Conservation (phyloP, 2,113 vertebrate genomes). For the Phrynosoma blainvillii region DNA sequence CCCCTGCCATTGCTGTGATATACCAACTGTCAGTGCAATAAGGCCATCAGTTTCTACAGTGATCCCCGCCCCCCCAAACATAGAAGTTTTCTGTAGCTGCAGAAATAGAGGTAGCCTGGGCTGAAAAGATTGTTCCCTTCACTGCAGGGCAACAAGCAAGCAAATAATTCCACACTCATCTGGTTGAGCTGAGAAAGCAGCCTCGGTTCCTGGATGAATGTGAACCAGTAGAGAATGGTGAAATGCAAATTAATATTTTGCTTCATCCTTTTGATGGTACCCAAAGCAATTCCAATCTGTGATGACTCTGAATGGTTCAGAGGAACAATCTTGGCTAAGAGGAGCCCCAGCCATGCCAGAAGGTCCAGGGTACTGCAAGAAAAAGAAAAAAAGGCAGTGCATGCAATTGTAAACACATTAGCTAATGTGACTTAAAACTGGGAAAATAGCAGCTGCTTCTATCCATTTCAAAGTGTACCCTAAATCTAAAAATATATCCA, state of each 20-base stretch:
- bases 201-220: background rate
- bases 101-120: background rate
- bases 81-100: background rate
- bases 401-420: background rate
- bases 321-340: no score
- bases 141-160: background rate
- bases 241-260: background rate
- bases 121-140: background rate
- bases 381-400: background rate
- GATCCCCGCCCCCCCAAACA: no score
- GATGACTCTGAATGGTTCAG: background rate
- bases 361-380: background rate
- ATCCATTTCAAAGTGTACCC: background rate
- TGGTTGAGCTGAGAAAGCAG: background rate
- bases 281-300: fast-evolving
- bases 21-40: background rate
- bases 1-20: no score
- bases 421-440: background rate
- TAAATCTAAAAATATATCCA: constrained; percentile 12
- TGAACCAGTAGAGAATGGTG: background rate
- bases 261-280: background rate
- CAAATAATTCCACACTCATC: background rate
- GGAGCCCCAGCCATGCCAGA: background rate
- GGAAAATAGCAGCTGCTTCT: background rate
- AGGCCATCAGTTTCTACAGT: background rate